Conservation (phyloP, 2,113 vertebrate species). For the Pluvialis apricaria region DNA sequence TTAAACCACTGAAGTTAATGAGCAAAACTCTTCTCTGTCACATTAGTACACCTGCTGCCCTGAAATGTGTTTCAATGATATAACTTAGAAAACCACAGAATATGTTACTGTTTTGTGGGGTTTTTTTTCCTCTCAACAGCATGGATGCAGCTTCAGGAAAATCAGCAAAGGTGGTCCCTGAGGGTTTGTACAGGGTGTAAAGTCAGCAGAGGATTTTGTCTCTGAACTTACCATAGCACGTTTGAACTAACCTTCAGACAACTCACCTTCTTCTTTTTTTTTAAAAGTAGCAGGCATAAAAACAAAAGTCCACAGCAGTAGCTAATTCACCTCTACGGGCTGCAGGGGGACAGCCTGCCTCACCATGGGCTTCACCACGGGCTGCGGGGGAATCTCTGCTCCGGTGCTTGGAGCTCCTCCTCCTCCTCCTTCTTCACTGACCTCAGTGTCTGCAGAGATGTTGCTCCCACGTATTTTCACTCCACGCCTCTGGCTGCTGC, state of each 20-base stretch:
- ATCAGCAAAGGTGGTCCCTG: neutral
- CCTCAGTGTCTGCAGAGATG: too few species aligned
- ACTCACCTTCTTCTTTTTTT: neutral
- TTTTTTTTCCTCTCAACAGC: neutral
- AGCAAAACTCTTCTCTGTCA: neutral
- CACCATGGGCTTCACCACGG: too few species aligned
- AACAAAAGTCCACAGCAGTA: neutral
- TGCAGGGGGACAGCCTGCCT: too few species aligned
- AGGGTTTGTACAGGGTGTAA: neutral
- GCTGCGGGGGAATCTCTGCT: too few species aligned
- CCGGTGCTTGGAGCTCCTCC: too few species aligned
- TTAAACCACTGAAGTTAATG: conserved; percentile 15
- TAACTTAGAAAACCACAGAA: neutral
- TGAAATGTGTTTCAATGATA: neutral
- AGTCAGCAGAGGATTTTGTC: neutral
- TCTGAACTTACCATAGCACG: neutral
- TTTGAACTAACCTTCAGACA: neutral
- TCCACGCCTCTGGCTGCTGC: too few species aligned
- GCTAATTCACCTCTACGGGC: neutral
- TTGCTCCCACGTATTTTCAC: too few species aligned
- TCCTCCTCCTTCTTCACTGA: too few species aligned
- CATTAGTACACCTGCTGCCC: neutral
- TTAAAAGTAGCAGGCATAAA: neutral
- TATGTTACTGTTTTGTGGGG: neutral
- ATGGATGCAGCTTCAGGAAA: neutral